A percentile compares a stretch with the other conserved stretches of the same genome.
These are phyloP conservation scores for Cuniculus paca DNA, from an alignment of 2,797 vertebrate genomes.

Conservation along the genomic window DNA sequence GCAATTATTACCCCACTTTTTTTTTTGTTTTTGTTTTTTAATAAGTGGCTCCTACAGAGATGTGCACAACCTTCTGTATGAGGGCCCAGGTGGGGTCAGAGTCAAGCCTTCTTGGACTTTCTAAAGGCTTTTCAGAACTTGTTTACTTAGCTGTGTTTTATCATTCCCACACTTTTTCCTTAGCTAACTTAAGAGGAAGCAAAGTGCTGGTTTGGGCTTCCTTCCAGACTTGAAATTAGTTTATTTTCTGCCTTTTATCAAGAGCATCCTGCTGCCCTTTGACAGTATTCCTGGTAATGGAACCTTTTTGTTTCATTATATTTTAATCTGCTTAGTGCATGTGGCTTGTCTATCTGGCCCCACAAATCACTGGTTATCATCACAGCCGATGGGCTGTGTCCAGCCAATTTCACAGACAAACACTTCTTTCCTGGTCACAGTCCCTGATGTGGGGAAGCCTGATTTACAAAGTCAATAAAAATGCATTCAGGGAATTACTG, in stretches of 20 bases:
- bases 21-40: no score
- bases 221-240: conserved; percentile 67
- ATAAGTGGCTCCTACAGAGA: not conserved
- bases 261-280: conserved; percentile 45
- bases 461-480: conserved; percentile 92
- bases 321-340: conserved; percentile 85
- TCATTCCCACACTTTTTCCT: not conserved
- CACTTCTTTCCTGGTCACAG: conserved; percentile 86
- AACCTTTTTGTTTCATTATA: conserved; percentile 81
- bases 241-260: conserved; percentile 77
- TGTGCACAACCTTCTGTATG: not conserved
- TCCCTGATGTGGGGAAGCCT: conserved; percentile 88
- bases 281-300: conserved; percentile 70
- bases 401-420: conserved; percentile 92
- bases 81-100: not conserved
- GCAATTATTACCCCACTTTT: not conserved
- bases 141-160: not conserved
- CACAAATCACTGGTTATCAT: conserved; percentile 90
- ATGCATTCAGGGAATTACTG: conserved; percentile 87
- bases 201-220: conserved; percentile 40
- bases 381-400: conserved; percentile 90
- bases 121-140: not conserved
- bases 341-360: conserved; percentile 86
- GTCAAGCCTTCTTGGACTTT: not conserved
- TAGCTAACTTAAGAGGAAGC: not conserved